phyloP scores from a whole-genome alignment of 1,140 invertebrate genomes.

The Drosophila oshimai region DNA sequence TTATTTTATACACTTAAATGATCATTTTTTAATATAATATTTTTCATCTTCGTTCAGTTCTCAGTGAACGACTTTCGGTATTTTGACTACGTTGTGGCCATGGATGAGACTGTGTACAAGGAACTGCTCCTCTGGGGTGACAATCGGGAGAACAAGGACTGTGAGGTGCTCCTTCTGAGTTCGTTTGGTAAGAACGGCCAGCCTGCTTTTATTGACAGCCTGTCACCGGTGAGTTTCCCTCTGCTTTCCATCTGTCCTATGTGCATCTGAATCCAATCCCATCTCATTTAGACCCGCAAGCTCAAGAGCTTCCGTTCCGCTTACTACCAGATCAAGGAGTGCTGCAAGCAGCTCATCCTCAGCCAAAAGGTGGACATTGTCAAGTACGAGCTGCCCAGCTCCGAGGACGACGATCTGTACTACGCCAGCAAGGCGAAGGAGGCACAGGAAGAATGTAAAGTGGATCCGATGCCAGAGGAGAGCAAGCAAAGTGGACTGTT shows the following conservation, averaged over 20 bases:
- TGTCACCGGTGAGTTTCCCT: constrained; percentile 32
- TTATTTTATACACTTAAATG: no score
- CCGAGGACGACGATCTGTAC: constrained; percentile 36
- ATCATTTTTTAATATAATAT: no score
- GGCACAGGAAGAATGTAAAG: background rate
- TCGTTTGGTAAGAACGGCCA: constrained; percentile 20
- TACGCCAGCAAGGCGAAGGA: background rate
- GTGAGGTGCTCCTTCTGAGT: constrained; percentile 11
- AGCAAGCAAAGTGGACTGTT: background rate
- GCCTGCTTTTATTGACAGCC: background rate
- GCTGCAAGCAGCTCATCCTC: constrained; percentile 59
- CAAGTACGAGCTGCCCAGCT: constrained; percentile 52
- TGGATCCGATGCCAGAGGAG: background rate
- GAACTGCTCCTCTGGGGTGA: constrained; percentile 45
- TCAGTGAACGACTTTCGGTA: constrained; percentile 47
- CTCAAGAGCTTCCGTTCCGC: constrained; percentile 39
- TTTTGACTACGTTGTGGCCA: constrained; percentile 58
- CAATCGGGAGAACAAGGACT: background rate
- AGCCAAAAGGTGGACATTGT: constrained; percentile 52
- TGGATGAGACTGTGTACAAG: constrained; percentile 52
- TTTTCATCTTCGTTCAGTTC: constrained; percentile 11
- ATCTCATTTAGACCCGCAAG: constrained; percentile 27
- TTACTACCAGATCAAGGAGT: constrained; percentile 64
- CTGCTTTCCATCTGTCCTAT: background rate
- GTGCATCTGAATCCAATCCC: background rate